phyloP scores from a whole-genome alignment of 2,113 vertebrate species.

The Melanerpes formicivorus region DNA sequence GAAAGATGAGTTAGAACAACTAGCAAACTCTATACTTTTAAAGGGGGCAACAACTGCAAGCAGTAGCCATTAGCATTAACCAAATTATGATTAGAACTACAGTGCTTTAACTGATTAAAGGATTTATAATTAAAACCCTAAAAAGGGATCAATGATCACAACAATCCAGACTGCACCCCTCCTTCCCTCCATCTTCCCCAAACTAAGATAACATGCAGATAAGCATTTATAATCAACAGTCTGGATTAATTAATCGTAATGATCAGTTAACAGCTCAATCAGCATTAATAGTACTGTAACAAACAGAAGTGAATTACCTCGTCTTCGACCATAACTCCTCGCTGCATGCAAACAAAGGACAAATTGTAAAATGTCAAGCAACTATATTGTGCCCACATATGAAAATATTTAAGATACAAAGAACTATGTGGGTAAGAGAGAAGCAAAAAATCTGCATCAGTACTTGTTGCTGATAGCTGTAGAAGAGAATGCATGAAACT shows the following conservation, averaged over 20 bases:
- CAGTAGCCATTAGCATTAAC: neutral
- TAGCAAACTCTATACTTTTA: neutral
- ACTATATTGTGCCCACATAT: conserved; percentile 67
- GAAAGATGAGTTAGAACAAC: neutral
- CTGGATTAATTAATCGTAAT: conserved; percentile 65
- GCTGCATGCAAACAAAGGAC: conserved; percentile 97
- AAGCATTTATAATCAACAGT: conserved; percentile 36
- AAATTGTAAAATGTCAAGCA: conserved; percentile 81
- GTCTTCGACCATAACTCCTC: conserved; percentile 98
- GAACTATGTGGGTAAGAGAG: conserved; percentile 56
- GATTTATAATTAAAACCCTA: conserved; percentile 37
- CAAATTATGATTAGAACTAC: conserved; percentile 42
- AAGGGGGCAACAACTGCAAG: neutral
- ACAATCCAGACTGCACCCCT: conserved; percentile 5
- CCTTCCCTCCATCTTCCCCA: conserved; percentile 22
- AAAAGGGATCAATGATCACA: neutral
- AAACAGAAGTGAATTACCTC: conserved; percentile 92
- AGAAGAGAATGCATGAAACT: neutral
- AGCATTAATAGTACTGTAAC: conserved; percentile 76
- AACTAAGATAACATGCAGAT: conserved; percentile 43
- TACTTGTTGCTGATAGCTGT: neutral
- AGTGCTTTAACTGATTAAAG: conserved; percentile 42
- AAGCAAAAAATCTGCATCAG: neutral
- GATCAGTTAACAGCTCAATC: conserved; percentile 68
- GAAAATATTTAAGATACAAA: conserved; percentile 64